Conservation (phyloP, 2,888 invertebrate species). For the Caenorhabditis sulstoni region DNA sequence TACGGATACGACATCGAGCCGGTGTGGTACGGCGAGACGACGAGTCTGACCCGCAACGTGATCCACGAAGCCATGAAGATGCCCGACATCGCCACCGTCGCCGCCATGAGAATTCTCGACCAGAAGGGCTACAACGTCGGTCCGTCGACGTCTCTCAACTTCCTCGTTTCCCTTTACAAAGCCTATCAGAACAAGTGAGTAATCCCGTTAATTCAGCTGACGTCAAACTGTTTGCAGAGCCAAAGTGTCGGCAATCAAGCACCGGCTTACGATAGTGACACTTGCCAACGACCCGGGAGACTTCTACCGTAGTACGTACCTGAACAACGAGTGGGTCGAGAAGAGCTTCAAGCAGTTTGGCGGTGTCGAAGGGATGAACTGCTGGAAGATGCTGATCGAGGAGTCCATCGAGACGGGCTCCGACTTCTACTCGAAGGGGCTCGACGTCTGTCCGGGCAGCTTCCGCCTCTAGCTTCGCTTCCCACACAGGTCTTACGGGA, state of each 20-base stretch:
- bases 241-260: constrained; percentile 22
- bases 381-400: constrained; percentile 66
- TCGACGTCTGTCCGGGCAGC: constrained; percentile 46
- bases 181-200: constrained; percentile 60
- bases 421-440: constrained; percentile 57
- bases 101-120: constrained; percentile 69
- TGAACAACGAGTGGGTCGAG: constrained; percentile 65
- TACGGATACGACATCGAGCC: constrained; percentile 73
- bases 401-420: constrained; percentile 63
- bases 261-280: constrained; percentile 60
- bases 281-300: constrained; percentile 68
- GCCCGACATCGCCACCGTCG: constrained; percentile 75
- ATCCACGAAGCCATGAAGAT: constrained; percentile 74
- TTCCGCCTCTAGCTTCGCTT: constrained; percentile 10
- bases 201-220: background rate
- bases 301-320: constrained; percentile 67
- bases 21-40: constrained; percentile 66
- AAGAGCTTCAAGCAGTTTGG: constrained; percentile 60
- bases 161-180: constrained; percentile 68
- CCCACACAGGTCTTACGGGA: constrained; percentile 30
- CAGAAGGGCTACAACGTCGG: constrained; percentile 64
- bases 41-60: constrained; percentile 71
- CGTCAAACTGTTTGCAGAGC: constrained; percentile 41
- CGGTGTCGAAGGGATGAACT: constrained; percentile 63
- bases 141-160: constrained; percentile 69